These are phyloP conservation scores for Drosophila mayaguana DNA, from an alignment of 2,888 invertebrate genomes.

Conservation along the genomic window DNA sequence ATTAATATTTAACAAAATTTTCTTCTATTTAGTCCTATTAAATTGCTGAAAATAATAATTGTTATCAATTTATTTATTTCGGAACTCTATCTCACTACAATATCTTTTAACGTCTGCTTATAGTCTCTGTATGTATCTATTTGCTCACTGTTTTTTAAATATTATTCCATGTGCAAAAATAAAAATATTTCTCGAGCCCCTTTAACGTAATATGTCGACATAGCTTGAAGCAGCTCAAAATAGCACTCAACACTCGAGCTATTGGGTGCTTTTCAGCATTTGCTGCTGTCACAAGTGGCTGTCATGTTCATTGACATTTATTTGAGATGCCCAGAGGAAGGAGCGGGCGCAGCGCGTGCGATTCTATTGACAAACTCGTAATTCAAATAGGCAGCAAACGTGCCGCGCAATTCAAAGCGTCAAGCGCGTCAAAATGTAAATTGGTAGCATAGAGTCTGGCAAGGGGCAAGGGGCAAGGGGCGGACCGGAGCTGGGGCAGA, in stretches of 20 bases:
- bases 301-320: conserved; percentile 71
- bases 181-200: conserved; percentile 1
- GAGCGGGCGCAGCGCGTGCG: conserved; percentile 19
- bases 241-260: conserved; percentile 13
- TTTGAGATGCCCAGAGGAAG: conserved; percentile 48
- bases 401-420: conserved; percentile 67
- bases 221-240: conserved; percentile 10
- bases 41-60: too few species aligned
- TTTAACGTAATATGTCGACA: not conserved
- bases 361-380: conserved; percentile 73
- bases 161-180: not conserved
- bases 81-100: too few species aligned
- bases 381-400: conserved; percentile 76
- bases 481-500: not conserved
- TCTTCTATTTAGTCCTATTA: too few species aligned
- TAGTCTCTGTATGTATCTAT: not conserved
- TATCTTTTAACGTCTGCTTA: too few species aligned
- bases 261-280: conserved; percentile 32
- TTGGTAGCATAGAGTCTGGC: conserved; percentile 36
- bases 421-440: conserved; percentile 72
- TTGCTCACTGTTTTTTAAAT: not conserved
- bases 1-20: too few species aligned
- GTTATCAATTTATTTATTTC: too few species aligned
- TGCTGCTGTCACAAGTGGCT: conserved; percentile 41
- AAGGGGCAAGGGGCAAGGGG: not conserved